Base-by-base conservation (phyloP, 1,140 invertebrate species). In the Gonatopus flavifemur region DNA sequence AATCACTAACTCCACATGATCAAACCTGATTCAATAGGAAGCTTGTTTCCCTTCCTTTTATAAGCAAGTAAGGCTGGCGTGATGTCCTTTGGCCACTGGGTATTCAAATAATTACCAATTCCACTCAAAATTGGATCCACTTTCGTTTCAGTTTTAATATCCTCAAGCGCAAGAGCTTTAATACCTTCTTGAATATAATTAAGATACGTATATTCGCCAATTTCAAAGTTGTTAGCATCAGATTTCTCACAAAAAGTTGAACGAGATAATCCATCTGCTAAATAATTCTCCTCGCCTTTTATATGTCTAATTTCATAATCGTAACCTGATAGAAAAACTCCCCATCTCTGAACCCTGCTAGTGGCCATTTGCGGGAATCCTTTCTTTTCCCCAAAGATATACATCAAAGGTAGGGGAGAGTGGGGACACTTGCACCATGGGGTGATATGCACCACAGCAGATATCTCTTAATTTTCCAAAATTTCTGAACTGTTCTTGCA, bases 251-350 rank as follows among this genome's bases (percentile, higher is more conserved):
- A 28, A 8, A 4, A 4, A 7, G 22, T 33, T 1, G 69, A 40
- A 21, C 67, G 33, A 25, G 72, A 75, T 22, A 73, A 20, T 12
- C 60, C 18, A 40, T 75, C 71, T 3, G 71, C 66, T n/a, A n/a
- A n/a, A 18, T 74, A 68, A 37, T 74, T 76, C 28, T 40, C 32
- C 46, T 74, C 74, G 6, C 67, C 67, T 19, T 28, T 36, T 10
- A 13, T 36, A 28, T 48, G 56, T 19, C 39, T 18, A 4, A 50
- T 35, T 33, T 52, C 46, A 39, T 37, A 60, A 0, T 55, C 45
- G 15, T 22, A 63, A 1, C 32, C 0, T 24, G 57, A 49, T 15
- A 58, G 16, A 16, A 30, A 9, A 0, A 55, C 12, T 1, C 40
- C 53, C 44, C 52, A 59, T 25, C 61, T 15, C 28, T 63, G 51